Conservation (phyloP, 2,888 invertebrate genomes). For the Stenodema calcarata region DNA sequence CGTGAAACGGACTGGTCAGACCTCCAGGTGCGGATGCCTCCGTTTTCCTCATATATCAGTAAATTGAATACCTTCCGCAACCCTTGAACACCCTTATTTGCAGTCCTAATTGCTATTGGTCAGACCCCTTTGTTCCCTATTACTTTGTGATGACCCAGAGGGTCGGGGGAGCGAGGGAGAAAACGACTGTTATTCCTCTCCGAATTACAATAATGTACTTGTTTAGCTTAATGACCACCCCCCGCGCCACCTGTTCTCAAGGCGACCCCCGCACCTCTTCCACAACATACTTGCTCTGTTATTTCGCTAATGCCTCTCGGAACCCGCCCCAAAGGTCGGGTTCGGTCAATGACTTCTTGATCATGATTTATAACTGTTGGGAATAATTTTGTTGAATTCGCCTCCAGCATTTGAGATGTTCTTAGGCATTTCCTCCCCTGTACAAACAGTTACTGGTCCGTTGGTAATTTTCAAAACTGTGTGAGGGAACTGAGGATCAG, state of each 20-base stretch:
- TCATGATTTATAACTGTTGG: neutral
- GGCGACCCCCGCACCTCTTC: neutral
- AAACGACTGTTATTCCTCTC: neutral
- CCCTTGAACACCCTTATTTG: slow-evolving; percentile 16
- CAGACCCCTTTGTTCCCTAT: slow-evolving; percentile 31
- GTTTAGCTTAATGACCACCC: neutral
- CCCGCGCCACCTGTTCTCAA: neutral
- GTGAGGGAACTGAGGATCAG: too few relatives aligned
- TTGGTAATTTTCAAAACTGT: too few relatives aligned
- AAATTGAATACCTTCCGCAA: too few relatives aligned
- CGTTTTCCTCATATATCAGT: too few relatives aligned
- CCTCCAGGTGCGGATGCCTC: too few relatives aligned
- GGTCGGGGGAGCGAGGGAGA: neutral
- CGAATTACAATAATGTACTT: slow-evolving; percentile 2
- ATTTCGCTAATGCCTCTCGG: slow-evolving; percentile 5
- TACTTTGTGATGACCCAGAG: slow-evolving; percentile 5
- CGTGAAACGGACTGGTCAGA: too few relatives aligned
- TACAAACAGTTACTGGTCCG: too few relatives aligned
- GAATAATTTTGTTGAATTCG: neutral
- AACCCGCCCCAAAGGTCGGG: neutral
- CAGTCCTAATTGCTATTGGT: slow-evolving; percentile 36
- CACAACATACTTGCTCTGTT: slow-evolving; percentile 13
- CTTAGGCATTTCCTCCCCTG: too few relatives aligned
- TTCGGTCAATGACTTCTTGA: neutral
- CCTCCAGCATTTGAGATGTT: too few relatives aligned